Evolutionary conservation across 2,797 vertebrate species (phyloP), one percentile per base, ranked within the genome.

Genomic region (Platyrinchus mystaceus): DNA sequence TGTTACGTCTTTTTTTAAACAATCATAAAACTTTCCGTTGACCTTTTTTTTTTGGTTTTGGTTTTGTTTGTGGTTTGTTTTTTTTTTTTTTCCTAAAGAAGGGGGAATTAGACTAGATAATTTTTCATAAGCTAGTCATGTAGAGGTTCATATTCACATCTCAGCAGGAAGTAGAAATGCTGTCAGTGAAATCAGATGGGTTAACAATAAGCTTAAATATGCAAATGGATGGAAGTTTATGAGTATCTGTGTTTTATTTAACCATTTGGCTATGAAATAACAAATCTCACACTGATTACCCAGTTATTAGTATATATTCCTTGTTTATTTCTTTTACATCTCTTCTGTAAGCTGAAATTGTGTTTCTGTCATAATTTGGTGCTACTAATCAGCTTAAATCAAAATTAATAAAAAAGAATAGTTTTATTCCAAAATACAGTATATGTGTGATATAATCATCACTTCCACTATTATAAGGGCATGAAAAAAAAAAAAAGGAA

Each of bases 81-180:
- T n/a, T n/a, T 58, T 50, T 50, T 10, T 30, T 52, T 55, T 58
- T 12, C 10, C 6, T 32, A 69, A 46, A 47, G 4, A 62, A 20
- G 2, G 55, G 9, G 3, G 6, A 76, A 36, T 58, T 26, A 1
- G 1, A 4, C 7, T 62, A 55, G 4, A 27, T 7, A 19, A 5
- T 9, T 82, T 79, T 75, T 82, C 4, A 39, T 6, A 59, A 30
- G 9, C 11, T 60, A 80, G 24, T 47, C 3, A 8, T 19, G 2
- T 32, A 55, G 39, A 73, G 2, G 12, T 75, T 71, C 73, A 74
- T 69, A 84, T 26, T 76, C 30, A 37, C 6, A 66, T 87, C 14
- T 68, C 16, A 81, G 7, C 7, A 75, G 41, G 20, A 58, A 47
- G 7, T 32, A 78, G 24, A 85, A 70, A 67, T 46, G 1, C 5